A percentile compares a stretch with the other conserved stretches of the same genome.
Conservation (phyloP, 1,140 invertebrate genomes). For the Bicyclus anynana region DNA sequence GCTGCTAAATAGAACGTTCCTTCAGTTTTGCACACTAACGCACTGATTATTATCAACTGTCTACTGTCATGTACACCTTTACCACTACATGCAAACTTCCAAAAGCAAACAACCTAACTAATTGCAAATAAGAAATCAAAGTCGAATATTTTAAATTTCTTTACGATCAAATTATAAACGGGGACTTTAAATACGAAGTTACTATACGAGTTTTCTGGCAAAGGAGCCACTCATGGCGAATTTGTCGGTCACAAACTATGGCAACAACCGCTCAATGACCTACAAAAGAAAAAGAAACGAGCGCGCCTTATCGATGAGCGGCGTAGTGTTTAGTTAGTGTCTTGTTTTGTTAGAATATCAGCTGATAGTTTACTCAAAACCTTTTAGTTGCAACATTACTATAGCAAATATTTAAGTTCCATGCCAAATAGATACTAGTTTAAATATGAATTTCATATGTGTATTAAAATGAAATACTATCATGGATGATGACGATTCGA, state of each 20-base stretch:
- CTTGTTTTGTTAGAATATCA: slow-evolving; percentile 3
- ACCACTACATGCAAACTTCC: too few species aligned
- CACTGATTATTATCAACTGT: too few species aligned
- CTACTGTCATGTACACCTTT: too few species aligned
- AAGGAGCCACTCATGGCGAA: slow-evolving; percentile 29
- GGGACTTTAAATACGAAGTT: not conserved
- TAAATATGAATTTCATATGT: not conserved
- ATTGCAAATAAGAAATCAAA: too few species aligned
- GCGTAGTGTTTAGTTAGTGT: slow-evolving; percentile 4
- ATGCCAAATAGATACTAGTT: not conserved
- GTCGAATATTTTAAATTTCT: too few species aligned
- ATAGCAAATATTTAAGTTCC: not conserved
- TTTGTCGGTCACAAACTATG: slow-evolving; percentile 43
- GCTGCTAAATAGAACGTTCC: too few species aligned
- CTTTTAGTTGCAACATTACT: not conserved
- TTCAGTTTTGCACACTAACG: too few species aligned
- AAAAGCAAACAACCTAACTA: too few species aligned
- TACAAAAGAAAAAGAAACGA: slow-evolving; percentile 38
- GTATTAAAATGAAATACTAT: too few species aligned
- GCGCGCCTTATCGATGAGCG: slow-evolving; percentile 19
- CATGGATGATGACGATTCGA: too few species aligned
- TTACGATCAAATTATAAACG: not conserved
- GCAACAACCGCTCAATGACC: slow-evolving; percentile 50
- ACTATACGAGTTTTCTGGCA: not conserved
- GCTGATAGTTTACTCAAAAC: not conserved